These are phyloP conservation scores for Drosophila niveifrons DNA, from an alignment of 2,888 invertebrate species.

Conservation along the genomic window DNA sequence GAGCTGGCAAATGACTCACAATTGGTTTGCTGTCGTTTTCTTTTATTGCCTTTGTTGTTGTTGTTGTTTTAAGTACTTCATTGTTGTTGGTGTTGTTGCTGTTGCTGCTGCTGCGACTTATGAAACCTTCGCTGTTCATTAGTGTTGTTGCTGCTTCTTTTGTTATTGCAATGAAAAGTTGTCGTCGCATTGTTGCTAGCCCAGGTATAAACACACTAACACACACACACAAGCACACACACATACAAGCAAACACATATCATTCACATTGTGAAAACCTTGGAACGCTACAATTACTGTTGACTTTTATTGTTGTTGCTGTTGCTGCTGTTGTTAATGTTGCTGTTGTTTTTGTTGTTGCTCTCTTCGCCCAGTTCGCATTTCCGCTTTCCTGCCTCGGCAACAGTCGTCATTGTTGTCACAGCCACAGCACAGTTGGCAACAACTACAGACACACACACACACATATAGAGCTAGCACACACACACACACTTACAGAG, in stretches of 20 bases:
- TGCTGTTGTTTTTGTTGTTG: conserved; percentile 52
- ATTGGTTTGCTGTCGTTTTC: conserved; percentile 65
- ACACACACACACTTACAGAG: conserved; percentile 1
- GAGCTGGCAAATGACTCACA: conserved; percentile 74
- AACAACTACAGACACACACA: conserved; percentile 51
- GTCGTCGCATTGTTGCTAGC: conserved; percentile 71
- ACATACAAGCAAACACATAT: conserved; percentile 36
- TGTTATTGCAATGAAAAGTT: conserved; percentile 69
- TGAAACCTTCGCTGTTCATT: conserved; percentile 75
- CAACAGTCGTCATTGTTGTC: conserved; percentile 69
- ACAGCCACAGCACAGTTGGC: conserved; percentile 69
- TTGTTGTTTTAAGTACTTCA: conserved; percentile 64
- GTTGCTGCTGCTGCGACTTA: conserved; percentile 63
- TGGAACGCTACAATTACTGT: conserved; percentile 77
- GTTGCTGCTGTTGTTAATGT: conserved; percentile 43
- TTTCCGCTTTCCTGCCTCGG: conserved; percentile 77
- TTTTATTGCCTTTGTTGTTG: conserved; percentile 46
- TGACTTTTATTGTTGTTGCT: conserved; percentile 62
- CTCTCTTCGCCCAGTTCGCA: conserved; percentile 70
- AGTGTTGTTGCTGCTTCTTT: conserved; percentile 58
- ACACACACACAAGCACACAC: conserved; percentile 23
- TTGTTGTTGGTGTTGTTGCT: conserved; percentile 41
- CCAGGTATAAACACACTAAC: conserved; percentile 67
- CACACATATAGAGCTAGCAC: conserved; percentile 5
- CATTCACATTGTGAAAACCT: conserved; percentile 78